phyloP scores from a whole-genome alignment of 2,888 invertebrate species.

The Drosophila pseudotakahashii region DNA sequence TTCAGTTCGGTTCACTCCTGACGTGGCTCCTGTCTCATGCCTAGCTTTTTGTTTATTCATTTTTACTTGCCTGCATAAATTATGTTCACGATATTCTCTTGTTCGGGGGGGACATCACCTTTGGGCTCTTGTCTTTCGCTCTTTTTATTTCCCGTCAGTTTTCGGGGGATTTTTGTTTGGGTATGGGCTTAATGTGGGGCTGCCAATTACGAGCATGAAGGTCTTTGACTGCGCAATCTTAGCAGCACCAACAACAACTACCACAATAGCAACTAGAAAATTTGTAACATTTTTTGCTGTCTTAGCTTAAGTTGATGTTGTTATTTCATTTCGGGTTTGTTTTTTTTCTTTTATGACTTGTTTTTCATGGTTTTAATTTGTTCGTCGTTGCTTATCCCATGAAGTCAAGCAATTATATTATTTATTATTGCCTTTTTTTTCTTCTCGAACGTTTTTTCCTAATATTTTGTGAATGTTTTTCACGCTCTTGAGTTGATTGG shows the following conservation, averaged over 20 bases:
- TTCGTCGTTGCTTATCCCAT: slow-evolving; percentile 52
- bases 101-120: slow-evolving; percentile 47
- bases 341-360: slow-evolving; percentile 61
- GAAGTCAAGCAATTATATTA: slow-evolving; percentile 32
- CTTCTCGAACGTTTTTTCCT: slow-evolving; percentile 49
- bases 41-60: slow-evolving; percentile 20
- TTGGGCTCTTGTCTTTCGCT: slow-evolving; percentile 36
- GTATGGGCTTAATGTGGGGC: slow-evolving; percentile 47
- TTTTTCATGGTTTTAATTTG: slow-evolving; percentile 76
- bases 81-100: slow-evolving; percentile 62
- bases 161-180: slow-evolving; percentile 41
- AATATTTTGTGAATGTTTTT: slow-evolving; percentile 36
- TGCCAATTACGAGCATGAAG: slow-evolving; percentile 76
- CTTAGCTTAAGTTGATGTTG: slow-evolving; percentile 41
- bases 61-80: slow-evolving; percentile 63
- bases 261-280: slow-evolving; percentile 58
- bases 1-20: slow-evolving; percentile 49
- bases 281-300: slow-evolving; percentile 73
- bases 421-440: slow-evolving; percentile 37
- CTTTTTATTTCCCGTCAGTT: slow-evolving; percentile 5
- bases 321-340: slow-evolving; percentile 49
- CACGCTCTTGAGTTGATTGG: slow-evolving; percentile 78
- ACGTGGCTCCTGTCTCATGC: slow-evolving; percentile 39
- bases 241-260: slow-evolving; percentile 28
- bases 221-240: slow-evolving; percentile 76